Conservation (phyloP, 2,797 vertebrate genomes). For the Coilia nasus region DNA sequence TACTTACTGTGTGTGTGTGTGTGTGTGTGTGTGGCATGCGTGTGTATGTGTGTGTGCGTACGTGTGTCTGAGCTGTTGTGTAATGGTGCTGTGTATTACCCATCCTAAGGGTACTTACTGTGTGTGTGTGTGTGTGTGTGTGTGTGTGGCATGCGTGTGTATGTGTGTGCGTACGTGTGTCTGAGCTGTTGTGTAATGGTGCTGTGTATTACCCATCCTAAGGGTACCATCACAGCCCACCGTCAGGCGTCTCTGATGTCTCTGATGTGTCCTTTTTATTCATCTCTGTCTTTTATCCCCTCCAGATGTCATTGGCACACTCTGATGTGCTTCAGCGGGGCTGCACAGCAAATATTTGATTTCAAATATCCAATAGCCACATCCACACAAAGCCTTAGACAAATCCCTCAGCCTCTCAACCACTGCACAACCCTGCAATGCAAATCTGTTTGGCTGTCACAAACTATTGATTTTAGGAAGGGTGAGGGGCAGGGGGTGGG, state of each 20-base stretch:
- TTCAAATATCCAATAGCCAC: background rate
- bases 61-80: too few species aligned
- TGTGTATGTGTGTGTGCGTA: too few species aligned
- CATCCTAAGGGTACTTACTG: too few species aligned
- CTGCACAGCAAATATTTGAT: conserved; percentile 12
- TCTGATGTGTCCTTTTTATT: background rate
- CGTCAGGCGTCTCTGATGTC: background rate
- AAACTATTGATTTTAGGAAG: too few species aligned
- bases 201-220: background rate
- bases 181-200: background rate
- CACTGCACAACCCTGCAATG: background rate
- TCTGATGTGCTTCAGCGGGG: conserved; percentile 30
- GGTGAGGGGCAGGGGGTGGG: too few species aligned
- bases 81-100: too few species aligned
- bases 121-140: background rate
- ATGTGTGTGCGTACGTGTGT: background rate
- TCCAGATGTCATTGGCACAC: background rate
- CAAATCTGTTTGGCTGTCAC: conserved; percentile 46
- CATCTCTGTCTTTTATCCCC: background rate
- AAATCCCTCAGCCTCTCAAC: background rate
- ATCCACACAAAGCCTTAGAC: background rate
- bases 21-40: too few species aligned
- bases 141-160: background rate
- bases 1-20: too few species aligned
- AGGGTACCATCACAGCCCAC: background rate